Base-by-base conservation (phyloP, 2,888 invertebrate species). In the Conistra vaccinii region DNA sequence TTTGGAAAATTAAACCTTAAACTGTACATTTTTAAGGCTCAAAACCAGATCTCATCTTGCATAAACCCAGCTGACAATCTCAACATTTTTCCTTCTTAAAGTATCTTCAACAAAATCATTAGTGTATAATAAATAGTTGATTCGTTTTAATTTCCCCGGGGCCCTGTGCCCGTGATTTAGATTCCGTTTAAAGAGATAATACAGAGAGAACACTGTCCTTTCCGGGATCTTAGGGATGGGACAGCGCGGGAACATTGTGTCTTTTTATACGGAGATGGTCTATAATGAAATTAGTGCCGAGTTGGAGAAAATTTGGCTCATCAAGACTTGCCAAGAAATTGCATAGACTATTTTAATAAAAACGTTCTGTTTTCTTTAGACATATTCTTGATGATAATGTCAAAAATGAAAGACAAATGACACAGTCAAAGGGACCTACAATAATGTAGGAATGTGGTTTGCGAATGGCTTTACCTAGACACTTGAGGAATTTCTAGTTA, bases 141-240 rank as follows among this genome's bases (percentile, higher is more conserved):
- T 78, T 75, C 78, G 65, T 75, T 80, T 81, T 85, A 89, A 89
- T 89, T 89, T 89, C 89, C 89, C 89, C 73, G 69, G 88, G 85
- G 89, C 42, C 57, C 71, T 39, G 80, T 86, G 62, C 61, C 70
- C 69, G 85, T 85, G 89, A 89, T 89, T 89, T 89, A 88, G 83
- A 74, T 76, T 74, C 74, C 69, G 76, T 86, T 87, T 87, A 81
- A 81, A 84, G 69, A 88, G 78, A 86, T 87, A 87, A 85, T 77
- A 68, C 79, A 39, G 48, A 60, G 73, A 55, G 72, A 78, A 78
- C 63, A 76, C 76, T 74, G 73, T 78, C 78, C 75, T 78, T 70
- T 58, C 73, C 76, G 67, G 68, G 74, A 57, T 83, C 80, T 26
- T 72, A 35, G 35, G 23, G 61, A 17, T 67, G 53, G 53, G 39